Conservation (phyloP, 2,888 invertebrate species). For the Trisateles emortualis region DNA sequence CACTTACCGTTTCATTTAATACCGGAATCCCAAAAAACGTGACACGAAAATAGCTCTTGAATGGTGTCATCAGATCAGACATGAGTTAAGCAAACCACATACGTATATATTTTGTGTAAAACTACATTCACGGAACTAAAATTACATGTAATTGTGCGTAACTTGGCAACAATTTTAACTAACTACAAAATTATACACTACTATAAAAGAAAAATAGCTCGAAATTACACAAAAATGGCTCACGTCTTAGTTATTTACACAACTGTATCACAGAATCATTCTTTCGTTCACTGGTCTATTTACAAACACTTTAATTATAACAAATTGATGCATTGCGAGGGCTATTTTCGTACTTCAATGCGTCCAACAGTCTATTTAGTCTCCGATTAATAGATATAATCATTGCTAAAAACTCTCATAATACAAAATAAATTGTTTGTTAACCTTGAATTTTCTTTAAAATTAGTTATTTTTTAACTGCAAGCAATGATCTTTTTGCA, state of each 20-base stretch:
- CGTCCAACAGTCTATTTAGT: constrained; percentile 25
- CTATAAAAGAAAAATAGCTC: background rate
- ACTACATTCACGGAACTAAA: constrained; percentile 9
- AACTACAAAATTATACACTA: background rate
- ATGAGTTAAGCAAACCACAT: background rate
- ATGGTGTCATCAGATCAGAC: constrained; percentile 29
- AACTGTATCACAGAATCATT: constrained; percentile 30
- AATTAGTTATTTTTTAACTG: constrained; percentile 4
- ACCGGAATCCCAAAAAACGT: constrained; percentile 17
- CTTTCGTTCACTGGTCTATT: constrained; percentile 60
- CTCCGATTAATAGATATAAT: background rate
- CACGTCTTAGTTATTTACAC: constrained; percentile 30
- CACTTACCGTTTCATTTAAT: constrained; percentile 51
- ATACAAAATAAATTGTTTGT: constrained; percentile 2
- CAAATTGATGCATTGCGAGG: constrained; percentile 55
- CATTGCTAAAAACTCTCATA: no score
- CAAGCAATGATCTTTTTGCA: background rate
- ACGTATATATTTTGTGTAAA: constrained; percentile 22
- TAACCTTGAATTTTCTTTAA: constrained; percentile 25
- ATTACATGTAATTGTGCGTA: background rate
- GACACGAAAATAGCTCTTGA: constrained; percentile 39
- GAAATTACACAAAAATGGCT: background rate
- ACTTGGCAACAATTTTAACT: constrained; percentile 1
- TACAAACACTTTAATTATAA: constrained; percentile 64
- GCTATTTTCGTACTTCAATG: constrained; percentile 49